A percentile compares a stretch with the other conserved stretches of the same genome.
Conservation (phyloP, 2,888 invertebrate genomes). For the Pogonocherus hispidulus region DNA sequence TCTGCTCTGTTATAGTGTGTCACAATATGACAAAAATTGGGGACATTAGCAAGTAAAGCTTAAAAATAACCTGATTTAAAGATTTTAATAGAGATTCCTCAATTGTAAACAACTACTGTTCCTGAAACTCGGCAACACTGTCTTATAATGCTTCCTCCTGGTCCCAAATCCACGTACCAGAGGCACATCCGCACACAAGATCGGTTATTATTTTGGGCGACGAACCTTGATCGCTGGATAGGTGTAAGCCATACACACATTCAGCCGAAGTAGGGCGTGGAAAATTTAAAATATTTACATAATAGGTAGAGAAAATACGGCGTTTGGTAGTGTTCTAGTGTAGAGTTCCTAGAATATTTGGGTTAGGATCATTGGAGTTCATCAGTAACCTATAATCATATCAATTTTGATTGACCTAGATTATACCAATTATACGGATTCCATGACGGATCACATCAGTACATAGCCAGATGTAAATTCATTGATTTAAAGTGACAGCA, state of each 20-base stretch:
- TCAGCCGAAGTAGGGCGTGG: slow-evolving; percentile 14
- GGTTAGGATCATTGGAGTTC: not conserved
- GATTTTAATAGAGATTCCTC: too few relatives aligned
- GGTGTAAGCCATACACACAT: not conserved
- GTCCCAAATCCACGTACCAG: slow-evolving; percentile 22
- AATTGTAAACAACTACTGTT: too few relatives aligned
- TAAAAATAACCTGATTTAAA: too few relatives aligned
- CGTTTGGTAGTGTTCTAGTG: not conserved
- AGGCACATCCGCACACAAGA: slow-evolving; percentile 25
- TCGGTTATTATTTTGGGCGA: slow-evolving; percentile 26
- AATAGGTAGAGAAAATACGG: not conserved
- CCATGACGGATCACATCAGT: not conserved
- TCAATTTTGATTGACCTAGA: slow-evolving; percentile 1
- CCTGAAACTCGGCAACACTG: slow-evolving; percentile 44
- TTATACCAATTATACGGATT: too few relatives aligned
- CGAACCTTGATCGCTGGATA: slow-evolving; percentile 7
- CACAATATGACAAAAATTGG: too few relatives aligned
- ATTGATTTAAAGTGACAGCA: not conserved
- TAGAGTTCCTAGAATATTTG: not conserved
- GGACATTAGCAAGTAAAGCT: too few relatives aligned
- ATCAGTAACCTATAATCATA: slow-evolving; percentile 2
- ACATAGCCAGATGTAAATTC: not conserved
- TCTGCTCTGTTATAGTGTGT: too few relatives aligned
- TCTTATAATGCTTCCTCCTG: slow-evolving; percentile 61
- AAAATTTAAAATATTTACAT: slow-evolving; percentile 15